Conservation (phyloP, 2,888 invertebrate species). For the Pollenia amentaria region DNA sequence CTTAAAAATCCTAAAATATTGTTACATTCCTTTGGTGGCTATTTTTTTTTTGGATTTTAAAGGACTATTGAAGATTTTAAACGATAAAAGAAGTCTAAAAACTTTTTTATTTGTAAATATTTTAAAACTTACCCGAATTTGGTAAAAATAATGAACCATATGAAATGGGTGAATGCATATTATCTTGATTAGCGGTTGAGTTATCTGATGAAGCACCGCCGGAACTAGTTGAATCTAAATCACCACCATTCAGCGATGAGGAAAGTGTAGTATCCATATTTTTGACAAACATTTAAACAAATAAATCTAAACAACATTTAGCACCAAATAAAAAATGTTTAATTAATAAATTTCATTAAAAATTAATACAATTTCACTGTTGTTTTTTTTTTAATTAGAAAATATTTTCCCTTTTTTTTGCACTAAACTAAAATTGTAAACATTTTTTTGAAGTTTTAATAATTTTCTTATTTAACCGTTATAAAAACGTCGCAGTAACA, state of each 20-base stretch:
- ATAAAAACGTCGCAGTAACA: conserved; percentile 11
- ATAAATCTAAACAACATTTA: conserved; percentile 17
- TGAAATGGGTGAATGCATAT: conserved; percentile 82
- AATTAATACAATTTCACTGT: conserved; percentile 6
- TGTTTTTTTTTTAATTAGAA: background rate
- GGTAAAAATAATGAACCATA: conserved; percentile 83
- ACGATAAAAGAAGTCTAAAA: background rate
- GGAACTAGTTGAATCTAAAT: conserved; percentile 84
- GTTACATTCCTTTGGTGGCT: no score
- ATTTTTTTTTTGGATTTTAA: no score
- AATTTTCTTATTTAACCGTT: background rate
- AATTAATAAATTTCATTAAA: conserved; percentile 4
- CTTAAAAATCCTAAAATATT: no score
- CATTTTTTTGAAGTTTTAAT: background rate
- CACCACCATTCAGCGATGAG: conserved; percentile 82
- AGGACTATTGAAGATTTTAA: no score
- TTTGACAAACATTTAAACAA: conserved; percentile 81
- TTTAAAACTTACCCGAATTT: conserved; percentile 79
- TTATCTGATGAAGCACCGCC: conserved; percentile 84
- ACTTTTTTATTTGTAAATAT: background rate
- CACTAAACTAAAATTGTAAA: conserved; percentile 2
- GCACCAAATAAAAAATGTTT: conserved; percentile 6
- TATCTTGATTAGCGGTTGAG: conserved; percentile 82
- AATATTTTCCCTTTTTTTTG: background rate
- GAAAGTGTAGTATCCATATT: conserved; percentile 83